phyloP scores from a whole-genome alignment of 2,797 vertebrate genomes.

The Manis javanica region DNA sequence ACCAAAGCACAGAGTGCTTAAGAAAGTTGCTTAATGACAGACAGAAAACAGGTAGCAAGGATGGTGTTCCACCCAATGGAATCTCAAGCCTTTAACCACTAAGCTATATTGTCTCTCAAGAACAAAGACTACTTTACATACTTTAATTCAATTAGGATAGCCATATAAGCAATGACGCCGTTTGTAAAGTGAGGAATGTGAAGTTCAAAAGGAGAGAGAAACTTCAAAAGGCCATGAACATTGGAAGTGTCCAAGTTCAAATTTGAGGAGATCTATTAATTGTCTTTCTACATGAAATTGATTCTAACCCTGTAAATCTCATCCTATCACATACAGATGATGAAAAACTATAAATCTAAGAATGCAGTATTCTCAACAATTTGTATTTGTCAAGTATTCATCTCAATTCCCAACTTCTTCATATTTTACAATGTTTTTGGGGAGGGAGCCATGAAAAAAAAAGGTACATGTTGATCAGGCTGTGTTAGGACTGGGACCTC shows the following conservation, averaged over 20 bases:
- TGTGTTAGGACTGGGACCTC: not conserved
- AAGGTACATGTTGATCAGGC: not conserved
- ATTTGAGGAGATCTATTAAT: not conserved
- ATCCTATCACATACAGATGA: not conserved
- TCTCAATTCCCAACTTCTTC: not conserved
- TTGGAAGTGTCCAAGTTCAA: not conserved
- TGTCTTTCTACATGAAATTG: not conserved
- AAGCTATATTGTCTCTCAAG: not conserved
- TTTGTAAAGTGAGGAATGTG: not conserved
- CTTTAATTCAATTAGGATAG: not conserved
- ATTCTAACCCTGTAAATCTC: not conserved
- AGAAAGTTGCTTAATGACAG: not conserved
- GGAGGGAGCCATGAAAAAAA: accelerated
- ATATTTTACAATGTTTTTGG: not conserved
- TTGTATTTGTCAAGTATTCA: not conserved
- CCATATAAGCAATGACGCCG: not conserved
- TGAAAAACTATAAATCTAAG: not conserved
- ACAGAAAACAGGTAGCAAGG: not conserved
- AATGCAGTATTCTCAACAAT: not conserved
- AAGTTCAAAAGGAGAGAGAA: not conserved
- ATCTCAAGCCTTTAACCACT: not conserved
- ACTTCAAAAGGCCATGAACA: not conserved
- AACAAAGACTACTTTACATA: not conserved
- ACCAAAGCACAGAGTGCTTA: not conserved
- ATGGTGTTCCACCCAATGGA: not conserved